Conservation (phyloP, 2,113 vertebrate species). For the Heterochromis multidens region DNA sequence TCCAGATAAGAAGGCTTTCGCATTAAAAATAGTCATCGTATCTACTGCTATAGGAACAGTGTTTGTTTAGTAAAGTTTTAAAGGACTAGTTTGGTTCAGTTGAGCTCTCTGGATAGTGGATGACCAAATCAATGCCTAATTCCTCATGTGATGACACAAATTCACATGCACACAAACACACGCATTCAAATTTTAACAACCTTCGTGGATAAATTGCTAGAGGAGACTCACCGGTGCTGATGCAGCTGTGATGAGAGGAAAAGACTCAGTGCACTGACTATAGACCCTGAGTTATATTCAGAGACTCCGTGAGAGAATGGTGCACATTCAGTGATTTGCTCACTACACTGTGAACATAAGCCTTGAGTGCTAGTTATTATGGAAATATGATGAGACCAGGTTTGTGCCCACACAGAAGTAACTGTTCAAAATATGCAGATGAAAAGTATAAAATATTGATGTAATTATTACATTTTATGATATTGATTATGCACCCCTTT, state of each 20-base stretch:
- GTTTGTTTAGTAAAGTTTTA: not conserved
- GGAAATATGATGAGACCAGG: not conserved
- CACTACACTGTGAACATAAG: not conserved
- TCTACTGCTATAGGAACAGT: not conserved
- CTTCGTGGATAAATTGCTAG: not conserved
- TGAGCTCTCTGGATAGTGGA: not conserved
- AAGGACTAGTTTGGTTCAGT: not conserved
- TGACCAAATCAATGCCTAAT: not conserved
- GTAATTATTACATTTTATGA: not conserved
- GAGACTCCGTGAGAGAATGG: not conserved
- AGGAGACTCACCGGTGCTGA: not conserved
- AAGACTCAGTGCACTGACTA: not conserved
- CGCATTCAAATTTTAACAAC: not conserved
- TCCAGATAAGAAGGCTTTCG: no score
- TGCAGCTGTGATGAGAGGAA: not conserved
- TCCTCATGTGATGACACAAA: not conserved
- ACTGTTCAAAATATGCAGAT: not conserved
- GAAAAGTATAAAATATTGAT: not conserved
- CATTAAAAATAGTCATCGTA: no score
- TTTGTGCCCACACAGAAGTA: not conserved
- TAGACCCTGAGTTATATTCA: not conserved
- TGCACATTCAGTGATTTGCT: not conserved
- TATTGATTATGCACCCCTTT: not conserved
- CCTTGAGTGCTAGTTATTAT: not conserved
- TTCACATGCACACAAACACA: not conserved